Percentiles rank a stretch among this genome's conserved stretches.
Evolutionary conservation across 1,140 invertebrate species (phyloP).

Genomic region (Eufriesea mexicana): DNA sequence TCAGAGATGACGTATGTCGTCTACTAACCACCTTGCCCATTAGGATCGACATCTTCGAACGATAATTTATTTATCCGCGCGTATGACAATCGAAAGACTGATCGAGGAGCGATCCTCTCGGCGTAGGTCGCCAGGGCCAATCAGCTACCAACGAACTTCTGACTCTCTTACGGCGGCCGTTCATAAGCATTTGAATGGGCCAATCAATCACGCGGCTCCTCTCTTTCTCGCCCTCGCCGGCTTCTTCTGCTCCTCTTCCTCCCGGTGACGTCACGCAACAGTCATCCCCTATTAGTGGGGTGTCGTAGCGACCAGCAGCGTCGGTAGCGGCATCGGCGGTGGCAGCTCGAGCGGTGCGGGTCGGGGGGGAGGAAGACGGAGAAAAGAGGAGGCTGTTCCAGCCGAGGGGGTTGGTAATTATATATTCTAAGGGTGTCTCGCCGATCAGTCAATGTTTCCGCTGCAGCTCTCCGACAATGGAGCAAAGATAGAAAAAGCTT

Average conservation of each 20-base stretch:
- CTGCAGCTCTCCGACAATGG: conserved; percentile 79
- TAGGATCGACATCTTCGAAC: conserved; percentile 60
- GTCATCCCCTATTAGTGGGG: conserved; percentile 79
- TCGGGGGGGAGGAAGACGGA: conserved; percentile 28
- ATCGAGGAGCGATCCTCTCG: conserved; percentile 70
- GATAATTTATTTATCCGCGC: conserved; percentile 80
- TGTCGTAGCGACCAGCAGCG: conserved; percentile 71
- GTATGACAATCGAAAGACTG: conserved; percentile 78
- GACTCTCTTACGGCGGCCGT: conserved; percentile 62
- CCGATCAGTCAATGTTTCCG: conserved; percentile 83
- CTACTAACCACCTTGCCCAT: conserved; percentile 54
- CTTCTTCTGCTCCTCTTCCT: conserved; percentile 50
- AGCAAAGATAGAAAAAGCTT: conserved; percentile 81
- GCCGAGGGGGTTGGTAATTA: conserved; percentile 76
- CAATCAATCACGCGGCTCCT: conserved; percentile 78
- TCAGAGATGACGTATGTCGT: conserved; percentile 53
- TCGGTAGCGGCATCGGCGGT: background rate
- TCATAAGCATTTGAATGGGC: conserved; percentile 82
- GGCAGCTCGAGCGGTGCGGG: conserved; percentile 31
- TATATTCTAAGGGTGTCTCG: conserved; percentile 81
- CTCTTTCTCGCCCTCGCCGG: conserved; percentile 48
- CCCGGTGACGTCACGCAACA: conserved; percentile 76
- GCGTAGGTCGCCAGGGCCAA: conserved; percentile 55
- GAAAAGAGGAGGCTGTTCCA: conserved; percentile 44
- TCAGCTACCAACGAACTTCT: conserved; percentile 70